Evolutionary conservation across 2,113 vertebrate genomes (phyloP).

Genomic region (Acrocephalus kingi): DNA sequence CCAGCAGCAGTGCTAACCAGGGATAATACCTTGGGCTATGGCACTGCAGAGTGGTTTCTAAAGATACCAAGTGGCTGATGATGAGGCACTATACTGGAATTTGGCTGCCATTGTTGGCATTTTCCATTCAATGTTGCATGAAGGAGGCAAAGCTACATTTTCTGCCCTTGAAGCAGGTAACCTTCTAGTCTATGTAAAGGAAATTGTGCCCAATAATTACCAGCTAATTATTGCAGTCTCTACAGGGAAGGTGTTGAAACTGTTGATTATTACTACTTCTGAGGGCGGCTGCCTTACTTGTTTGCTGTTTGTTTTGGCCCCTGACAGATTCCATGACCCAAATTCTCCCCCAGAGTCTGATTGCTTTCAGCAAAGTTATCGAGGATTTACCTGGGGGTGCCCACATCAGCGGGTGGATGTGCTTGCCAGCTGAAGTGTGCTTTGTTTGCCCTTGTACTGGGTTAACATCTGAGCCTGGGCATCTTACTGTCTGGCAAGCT

Average conservation of each 20-base stretch:
- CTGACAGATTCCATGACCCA: conserved; percentile 7
- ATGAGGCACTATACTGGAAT: neutral
- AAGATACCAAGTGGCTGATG: neutral
- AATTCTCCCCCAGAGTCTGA: neutral
- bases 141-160: neutral
- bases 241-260: conserved; percentile 20
- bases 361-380: neutral
- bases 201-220: neutral
- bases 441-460: neutral
- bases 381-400: neutral
- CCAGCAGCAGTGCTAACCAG: neutral
- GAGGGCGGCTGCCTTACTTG: neutral
- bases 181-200: neutral
- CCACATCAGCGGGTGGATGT: neutral
- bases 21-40: neutral
- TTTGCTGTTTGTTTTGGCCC: conserved; percentile 21
- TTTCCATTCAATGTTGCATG: neutral
- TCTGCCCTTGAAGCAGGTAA: conserved; percentile 10
- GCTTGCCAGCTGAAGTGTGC: neutral
- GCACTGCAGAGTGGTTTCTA: neutral
- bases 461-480: neutral
- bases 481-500: neutral
- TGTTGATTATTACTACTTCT: conserved; percentile 19
- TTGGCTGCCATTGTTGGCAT: neutral
- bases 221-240: conserved; percentile 9